Conservation (phyloP, 1,140 invertebrate genomes). For the Drosophila tani region DNA sequence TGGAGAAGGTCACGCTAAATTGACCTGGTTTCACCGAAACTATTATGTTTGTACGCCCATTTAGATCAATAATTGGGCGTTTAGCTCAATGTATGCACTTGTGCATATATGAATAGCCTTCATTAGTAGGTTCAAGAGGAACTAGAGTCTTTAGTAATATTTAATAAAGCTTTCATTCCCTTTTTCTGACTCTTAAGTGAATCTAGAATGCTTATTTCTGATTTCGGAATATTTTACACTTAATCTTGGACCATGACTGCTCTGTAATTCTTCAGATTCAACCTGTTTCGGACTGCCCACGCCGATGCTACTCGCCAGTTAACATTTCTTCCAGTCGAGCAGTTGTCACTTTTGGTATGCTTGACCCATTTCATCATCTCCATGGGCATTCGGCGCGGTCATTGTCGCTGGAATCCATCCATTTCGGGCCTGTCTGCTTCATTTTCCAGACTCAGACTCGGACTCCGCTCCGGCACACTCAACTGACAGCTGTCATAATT, state of each 20-base stretch:
- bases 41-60: neutral
- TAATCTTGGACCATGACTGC: neutral
- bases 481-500: constrained; percentile 81
- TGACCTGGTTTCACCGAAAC: constrained; percentile 20
- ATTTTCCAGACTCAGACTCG: constrained; percentile 30
- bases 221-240: neutral
- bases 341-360: constrained; percentile 77
- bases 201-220: fast-evolving
- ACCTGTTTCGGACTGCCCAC: constrained; percentile 13
- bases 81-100: neutral
- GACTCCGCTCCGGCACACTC: constrained; percentile 62
- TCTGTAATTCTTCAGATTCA: neutral
- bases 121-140: neutral
- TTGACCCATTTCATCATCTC: constrained; percentile 76
- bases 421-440: constrained; percentile 23
- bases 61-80: neutral
- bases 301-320: constrained; percentile 1
- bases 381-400: constrained; percentile 45
- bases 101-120: neutral
- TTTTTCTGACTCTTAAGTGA: neutral
- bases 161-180: neutral
- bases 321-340: constrained; percentile 40
- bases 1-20: constrained; percentile 2
- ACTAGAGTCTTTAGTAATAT: neutral
- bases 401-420: constrained; percentile 48